These are phyloP conservation scores for Acanthosepion lycidas DNA, from an alignment of 2,888 invertebrate genomes.

Conservation along the genomic window DNA sequence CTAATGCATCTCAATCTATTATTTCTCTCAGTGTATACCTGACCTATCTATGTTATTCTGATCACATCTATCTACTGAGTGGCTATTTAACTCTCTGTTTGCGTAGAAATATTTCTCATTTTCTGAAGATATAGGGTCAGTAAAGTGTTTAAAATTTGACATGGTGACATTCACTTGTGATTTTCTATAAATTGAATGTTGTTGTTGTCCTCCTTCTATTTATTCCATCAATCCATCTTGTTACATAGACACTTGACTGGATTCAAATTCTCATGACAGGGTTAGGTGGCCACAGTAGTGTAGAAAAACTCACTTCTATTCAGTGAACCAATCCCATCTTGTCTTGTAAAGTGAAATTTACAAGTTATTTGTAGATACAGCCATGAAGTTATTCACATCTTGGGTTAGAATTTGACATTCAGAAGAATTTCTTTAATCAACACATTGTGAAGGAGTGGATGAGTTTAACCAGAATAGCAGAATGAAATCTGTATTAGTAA, in stretches of 20 bases:
- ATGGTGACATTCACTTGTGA: not conserved
- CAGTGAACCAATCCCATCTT: not conserved
- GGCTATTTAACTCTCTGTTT: not conserved
- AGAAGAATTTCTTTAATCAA: not conserved
- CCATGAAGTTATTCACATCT: not conserved
- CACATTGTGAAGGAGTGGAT: not conserved
- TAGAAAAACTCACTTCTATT: not conserved
- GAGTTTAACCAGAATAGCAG: not conserved
- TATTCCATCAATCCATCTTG: not conserved
- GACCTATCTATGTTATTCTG: too few species aligned
- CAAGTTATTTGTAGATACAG: not conserved
- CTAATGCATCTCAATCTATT: too few species aligned
- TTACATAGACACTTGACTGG: not conserved
- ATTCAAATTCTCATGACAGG: not conserved
- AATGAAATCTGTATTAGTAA: not conserved
- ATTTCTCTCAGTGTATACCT: too few species aligned
- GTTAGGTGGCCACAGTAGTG: not conserved
- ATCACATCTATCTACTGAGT: not conserved
- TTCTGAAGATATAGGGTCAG: not conserved
- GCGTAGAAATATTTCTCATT: not conserved
- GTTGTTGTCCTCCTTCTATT: not conserved
- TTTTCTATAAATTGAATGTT: not conserved
- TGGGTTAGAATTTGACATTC: not conserved
- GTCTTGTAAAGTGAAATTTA: not conserved
- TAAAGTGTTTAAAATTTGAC: not conserved